Base-by-base conservation (phyloP, 2,888 invertebrate species). In the Drosophila emarginata region DNA sequence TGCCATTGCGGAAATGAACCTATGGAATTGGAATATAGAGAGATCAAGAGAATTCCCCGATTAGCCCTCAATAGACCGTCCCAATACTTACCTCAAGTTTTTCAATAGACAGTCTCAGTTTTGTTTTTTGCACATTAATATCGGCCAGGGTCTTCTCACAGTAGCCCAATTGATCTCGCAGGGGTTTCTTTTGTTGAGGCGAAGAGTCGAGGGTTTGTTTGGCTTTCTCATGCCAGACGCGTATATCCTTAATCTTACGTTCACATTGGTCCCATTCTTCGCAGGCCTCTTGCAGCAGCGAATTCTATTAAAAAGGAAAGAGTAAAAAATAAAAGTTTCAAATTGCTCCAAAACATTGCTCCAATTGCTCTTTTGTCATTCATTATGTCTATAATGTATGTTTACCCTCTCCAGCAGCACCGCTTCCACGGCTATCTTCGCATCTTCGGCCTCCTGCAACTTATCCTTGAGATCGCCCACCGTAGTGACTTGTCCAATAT, bases 231-330 rank as follows among this genome's bases (percentile, higher is more conserved):
- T 98, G 94, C 97, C 98, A 98, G 77, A 94, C 93, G 70, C 95
- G 95, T 53, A 97, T 96, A 82, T 98, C 98, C 91, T 96, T 96
- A 91, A 98, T 94, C 92, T 98, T 98, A 91, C 95, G 96, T 92
- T 98, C 98, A 92, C 97, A 98, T 91, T 98, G 96, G 91, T 98
- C 97, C 97, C 98, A 98, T 93, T 98, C 98, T 91, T 98, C 97
- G 56, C 96, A 95, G 61, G 97, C 95, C 92, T 98, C 98, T 93
- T 97, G 96, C 69, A 98, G 93, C 80, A 97, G 92, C 53, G 96
- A 96, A 90, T 96, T 96, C 97, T 97, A 5, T 23, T 23, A 23
- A 21, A 45, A 45, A 1, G 2, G 5, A 4, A 9, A 7, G 9
- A 6, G 0, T 21, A 7, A 14, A 7, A 12, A 2, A 54, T 1